phyloP scores from a whole-genome alignment of 2,113 vertebrate species.

The Calonectris borealis region DNA sequence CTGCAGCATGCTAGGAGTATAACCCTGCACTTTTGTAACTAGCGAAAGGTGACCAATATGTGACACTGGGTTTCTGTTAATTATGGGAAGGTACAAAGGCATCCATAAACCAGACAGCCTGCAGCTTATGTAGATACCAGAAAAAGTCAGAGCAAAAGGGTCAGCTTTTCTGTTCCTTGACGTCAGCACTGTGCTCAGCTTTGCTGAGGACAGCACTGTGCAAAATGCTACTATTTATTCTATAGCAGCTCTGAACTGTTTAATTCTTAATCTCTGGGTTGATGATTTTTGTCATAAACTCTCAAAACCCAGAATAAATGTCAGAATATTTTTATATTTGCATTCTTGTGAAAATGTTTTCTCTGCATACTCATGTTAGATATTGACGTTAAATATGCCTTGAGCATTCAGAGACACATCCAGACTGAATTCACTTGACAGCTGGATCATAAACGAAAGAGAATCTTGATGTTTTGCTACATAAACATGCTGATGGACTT shows the following conservation, averaged over 20 bases:
- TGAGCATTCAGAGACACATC: slow-evolving; percentile 2
- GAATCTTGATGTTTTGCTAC: slow-evolving; percentile 6
- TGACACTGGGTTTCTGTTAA: not conserved
- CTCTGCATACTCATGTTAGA: not conserved
- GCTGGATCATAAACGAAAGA: slow-evolving; percentile 24
- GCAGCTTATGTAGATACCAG: not conserved
- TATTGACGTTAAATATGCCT: slow-evolving; percentile 22
- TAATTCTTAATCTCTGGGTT: slow-evolving; percentile 62
- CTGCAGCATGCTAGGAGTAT: not conserved
- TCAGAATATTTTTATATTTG: slow-evolving; percentile 57
- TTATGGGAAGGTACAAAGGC: not conserved
- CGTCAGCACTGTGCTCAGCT: not conserved
- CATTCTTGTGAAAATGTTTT: slow-evolving; percentile 46
- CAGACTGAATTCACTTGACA: slow-evolving; percentile 39
- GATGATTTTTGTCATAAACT: slow-evolving; percentile 59
- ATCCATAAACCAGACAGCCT: not conserved
- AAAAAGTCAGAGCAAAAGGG: not conserved
- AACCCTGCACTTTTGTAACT: not conserved
- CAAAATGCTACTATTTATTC: slow-evolving; percentile 22
- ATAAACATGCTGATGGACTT: not conserved
- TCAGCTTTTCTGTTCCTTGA: not conserved
- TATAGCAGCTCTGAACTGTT: not conserved
- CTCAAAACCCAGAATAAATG: slow-evolving; percentile 50
- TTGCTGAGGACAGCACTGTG: slow-evolving; percentile 10
- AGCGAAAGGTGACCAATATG: not conserved